A percentile compares a stretch with the other conserved stretches of the same genome.
Conservation (phyloP, 2,797 vertebrate genomes). For the Melopsittacus undulatus region DNA sequence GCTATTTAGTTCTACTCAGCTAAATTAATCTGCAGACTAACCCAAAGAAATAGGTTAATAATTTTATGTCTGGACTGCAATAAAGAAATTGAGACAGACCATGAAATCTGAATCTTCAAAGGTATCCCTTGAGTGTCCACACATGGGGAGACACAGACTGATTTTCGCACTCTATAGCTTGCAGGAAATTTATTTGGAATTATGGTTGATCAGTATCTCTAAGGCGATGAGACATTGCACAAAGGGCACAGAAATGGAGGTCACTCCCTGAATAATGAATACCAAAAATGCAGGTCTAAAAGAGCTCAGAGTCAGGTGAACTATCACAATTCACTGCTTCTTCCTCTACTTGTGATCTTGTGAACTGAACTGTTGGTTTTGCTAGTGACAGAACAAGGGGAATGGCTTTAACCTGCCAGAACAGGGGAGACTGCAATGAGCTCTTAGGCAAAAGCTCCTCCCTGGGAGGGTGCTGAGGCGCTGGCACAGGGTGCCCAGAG, state of each 20-base stretch:
- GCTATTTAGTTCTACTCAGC: neutral
- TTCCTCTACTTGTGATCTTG: neutral
- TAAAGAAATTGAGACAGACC: conserved; percentile 9
- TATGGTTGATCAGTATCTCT: neutral
- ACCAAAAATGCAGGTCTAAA: neutral
- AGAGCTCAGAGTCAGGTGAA: neutral
- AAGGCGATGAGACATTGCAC: neutral
- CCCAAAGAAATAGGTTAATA: conserved; percentile 17
- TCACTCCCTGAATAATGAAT: neutral
- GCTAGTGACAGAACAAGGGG: neutral
- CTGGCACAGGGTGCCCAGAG: neutral
- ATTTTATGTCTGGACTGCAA: neutral
- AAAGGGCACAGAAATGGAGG: neutral
- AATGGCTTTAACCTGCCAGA: neutral
- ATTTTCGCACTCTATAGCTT: neutral
- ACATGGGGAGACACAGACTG: neutral
- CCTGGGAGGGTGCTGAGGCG: neutral
- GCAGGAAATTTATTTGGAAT: conserved; percentile 26
- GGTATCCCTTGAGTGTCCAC: neutral
- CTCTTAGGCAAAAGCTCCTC: neutral
- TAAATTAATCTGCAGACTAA: conserved; percentile 23
- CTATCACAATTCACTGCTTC: neutral
- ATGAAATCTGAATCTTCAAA: conserved; percentile 32
- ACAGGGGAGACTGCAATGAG: neutral
- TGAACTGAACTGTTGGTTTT: neutral